phyloP scores from a whole-genome alignment of 2,888 invertebrate species.

The Cotesia congregata region DNA sequence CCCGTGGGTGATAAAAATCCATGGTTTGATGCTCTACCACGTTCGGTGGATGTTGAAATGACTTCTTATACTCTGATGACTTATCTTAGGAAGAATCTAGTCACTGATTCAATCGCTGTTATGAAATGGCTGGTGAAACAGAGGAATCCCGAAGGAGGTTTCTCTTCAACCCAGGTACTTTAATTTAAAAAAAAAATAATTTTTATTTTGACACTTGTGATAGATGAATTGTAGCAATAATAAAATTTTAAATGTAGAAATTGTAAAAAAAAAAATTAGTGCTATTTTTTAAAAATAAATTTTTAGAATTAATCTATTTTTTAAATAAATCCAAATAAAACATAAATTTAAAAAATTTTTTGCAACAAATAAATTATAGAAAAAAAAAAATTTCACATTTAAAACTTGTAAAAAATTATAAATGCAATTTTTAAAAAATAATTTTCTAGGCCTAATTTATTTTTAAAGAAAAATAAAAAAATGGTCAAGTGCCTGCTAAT shows the following conservation, averaged over 20 bases:
- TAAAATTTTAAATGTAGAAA: conserved; percentile 31
- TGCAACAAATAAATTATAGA: neutral
- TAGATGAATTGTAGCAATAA: too few relatives aligned
- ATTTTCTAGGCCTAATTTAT: too few relatives aligned
- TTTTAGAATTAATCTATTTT: too few relatives aligned
- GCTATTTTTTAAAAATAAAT: too few relatives aligned
- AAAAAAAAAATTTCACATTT: neutral
- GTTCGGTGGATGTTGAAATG: conserved; percentile 85
- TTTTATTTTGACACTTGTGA: too few relatives aligned
- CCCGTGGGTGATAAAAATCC: conserved; percentile 76
- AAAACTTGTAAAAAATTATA: too few relatives aligned
- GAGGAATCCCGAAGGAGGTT: conserved; percentile 80
- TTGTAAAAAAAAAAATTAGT: too few relatives aligned
- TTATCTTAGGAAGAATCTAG: conserved; percentile 72
- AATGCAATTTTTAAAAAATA: too few relatives aligned
- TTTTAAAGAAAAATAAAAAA: too few relatives aligned
- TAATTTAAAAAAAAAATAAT: neutral
- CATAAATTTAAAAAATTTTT: too few relatives aligned
- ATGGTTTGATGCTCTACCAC: conserved; percentile 72
- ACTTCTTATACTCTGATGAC: conserved; percentile 90
- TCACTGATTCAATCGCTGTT: conserved; percentile 75
- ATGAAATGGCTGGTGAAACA: conserved; percentile 82
- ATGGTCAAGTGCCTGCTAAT: too few relatives aligned
- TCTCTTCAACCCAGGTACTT: conserved; percentile 76
- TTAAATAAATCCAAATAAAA: too few relatives aligned